These are phyloP conservation scores for Drosophila picticornis DNA, from an alignment of 2,888 invertebrate species.

Conservation along the genomic window DNA sequence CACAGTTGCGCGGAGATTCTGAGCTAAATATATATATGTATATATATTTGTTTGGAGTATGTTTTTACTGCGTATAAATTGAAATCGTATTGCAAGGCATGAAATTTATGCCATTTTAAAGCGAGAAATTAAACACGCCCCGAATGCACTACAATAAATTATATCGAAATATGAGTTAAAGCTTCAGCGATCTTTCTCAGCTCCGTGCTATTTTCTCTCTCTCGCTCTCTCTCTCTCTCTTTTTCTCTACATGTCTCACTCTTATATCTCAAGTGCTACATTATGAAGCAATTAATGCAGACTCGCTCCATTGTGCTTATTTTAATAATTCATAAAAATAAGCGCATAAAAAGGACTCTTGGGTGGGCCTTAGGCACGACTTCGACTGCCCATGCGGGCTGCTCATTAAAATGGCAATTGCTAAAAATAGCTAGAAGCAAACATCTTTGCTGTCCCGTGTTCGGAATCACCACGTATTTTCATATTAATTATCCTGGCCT, in stretches of 20 bases:
- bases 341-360: conserved; percentile 71
- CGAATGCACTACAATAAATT: conserved; percentile 80
- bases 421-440: conserved; percentile 72
- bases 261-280: conserved; percentile 42
- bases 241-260: conserved; percentile 7
- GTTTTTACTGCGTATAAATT: conserved; percentile 63
- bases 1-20: conserved; percentile 58
- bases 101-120: conserved; percentile 81
- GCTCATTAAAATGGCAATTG: conserved; percentile 70
- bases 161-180: conserved; percentile 74
- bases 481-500: conserved; percentile 76
- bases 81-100: conserved; percentile 46
- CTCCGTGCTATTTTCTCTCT: conserved; percentile 5
- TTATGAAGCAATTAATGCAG: conserved; percentile 79
- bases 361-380: conserved; percentile 59
- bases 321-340: conserved; percentile 78
- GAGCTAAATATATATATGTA: conserved; percentile 25
- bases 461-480: conserved; percentile 69
- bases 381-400: conserved; percentile 24
- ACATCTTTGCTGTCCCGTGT: conserved; percentile 58
- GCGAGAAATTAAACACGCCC: conserved; percentile 82
- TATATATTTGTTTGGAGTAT: conserved; percentile 16
- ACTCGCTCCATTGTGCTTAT: conserved; percentile 65
- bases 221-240: background rate
- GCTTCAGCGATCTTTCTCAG: conserved; percentile 1